A percentile compares a stretch with the other conserved stretches of the same genome.
Evolutionary conservation across 2,113 vertebrate genomes (phyloP).

Genomic region (Gila orcuttii): DNA sequence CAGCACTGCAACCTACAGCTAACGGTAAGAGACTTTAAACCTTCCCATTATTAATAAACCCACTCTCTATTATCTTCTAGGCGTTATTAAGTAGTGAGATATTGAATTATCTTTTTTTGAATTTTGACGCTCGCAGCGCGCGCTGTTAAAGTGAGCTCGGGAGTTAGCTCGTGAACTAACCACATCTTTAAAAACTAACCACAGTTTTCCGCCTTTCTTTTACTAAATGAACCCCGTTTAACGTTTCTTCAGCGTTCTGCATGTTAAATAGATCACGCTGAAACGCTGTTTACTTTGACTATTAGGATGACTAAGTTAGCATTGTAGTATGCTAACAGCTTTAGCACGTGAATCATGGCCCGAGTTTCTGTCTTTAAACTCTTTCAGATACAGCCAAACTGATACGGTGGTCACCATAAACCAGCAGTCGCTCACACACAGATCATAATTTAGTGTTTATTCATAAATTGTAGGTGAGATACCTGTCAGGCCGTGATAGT

Average conservation of each 20-base stretch:
- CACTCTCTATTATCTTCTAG: background rate
- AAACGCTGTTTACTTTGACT: background rate
- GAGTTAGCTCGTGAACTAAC: background rate
- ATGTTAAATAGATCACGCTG: background rate
- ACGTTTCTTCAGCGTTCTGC: background rate
- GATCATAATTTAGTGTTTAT: background rate
- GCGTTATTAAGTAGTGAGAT: background rate
- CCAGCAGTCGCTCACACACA: background rate
- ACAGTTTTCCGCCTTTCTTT: background rate
- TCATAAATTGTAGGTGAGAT: background rate
- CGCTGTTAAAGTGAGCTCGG: background rate
- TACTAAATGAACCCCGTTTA: background rate
- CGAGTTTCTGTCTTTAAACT: background rate
- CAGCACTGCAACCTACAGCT: background rate
- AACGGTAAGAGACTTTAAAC: constrained; percentile 18
- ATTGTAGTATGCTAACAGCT: constrained; percentile 11
- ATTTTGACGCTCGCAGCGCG: background rate
- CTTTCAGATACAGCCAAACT: background rate
- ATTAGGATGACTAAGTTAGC: background rate
- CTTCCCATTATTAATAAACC: background rate
- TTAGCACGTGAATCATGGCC: constrained; percentile 31
- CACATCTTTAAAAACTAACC: no score
- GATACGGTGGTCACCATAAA: background rate
- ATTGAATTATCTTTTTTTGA: background rate
- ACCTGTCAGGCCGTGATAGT: background rate